Percentiles rank a stretch among this genome's conserved stretches.
phyloP scores from a whole-genome alignment of 2,888 invertebrate species.

The Hirudinaria manillensis region DNA sequence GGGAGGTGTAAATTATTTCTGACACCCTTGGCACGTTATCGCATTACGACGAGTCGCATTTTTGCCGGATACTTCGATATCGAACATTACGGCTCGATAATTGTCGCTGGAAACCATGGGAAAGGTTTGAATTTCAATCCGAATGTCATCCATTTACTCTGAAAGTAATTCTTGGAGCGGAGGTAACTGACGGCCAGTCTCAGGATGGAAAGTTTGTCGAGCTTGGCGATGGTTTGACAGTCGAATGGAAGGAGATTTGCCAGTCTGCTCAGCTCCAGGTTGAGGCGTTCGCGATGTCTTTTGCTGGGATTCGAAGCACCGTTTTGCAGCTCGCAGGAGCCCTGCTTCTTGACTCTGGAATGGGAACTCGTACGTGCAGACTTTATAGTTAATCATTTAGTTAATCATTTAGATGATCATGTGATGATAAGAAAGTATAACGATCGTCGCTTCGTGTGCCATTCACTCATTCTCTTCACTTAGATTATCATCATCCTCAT shows the following conservation, averaged over 20 bases:
- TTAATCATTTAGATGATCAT: background rate
- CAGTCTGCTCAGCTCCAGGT: constrained; percentile 93
- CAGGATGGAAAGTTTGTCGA: constrained; percentile 94
- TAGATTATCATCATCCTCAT: background rate
- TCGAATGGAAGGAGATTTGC: constrained; percentile 78
- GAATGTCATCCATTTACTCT: constrained; percentile 22
- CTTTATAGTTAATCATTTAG: background rate
- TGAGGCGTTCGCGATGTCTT: constrained; percentile 90
- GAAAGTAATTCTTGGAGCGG: constrained; percentile 92
- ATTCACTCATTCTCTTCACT: background rate
- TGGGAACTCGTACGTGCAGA: background rate
- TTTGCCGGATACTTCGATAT: background rate
- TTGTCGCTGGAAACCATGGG: background rate
- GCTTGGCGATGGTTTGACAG: constrained; percentile 92
- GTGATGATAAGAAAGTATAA: no score
- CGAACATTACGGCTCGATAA: background rate
- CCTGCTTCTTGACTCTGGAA: background rate
- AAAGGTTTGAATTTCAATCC: background rate
- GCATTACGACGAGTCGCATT: constrained; percentile 5
- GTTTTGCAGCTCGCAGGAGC: background rate
- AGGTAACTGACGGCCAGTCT: constrained; percentile 96
- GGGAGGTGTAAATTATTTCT: constrained; percentile 12
- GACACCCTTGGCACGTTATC: constrained; percentile 16
- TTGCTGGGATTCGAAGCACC: constrained; percentile 80
- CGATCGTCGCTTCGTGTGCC: background rate